Evolutionary conservation across 2,888 invertebrate species (phyloP).

Genomic region (Neoitamus cyanurus): DNA sequence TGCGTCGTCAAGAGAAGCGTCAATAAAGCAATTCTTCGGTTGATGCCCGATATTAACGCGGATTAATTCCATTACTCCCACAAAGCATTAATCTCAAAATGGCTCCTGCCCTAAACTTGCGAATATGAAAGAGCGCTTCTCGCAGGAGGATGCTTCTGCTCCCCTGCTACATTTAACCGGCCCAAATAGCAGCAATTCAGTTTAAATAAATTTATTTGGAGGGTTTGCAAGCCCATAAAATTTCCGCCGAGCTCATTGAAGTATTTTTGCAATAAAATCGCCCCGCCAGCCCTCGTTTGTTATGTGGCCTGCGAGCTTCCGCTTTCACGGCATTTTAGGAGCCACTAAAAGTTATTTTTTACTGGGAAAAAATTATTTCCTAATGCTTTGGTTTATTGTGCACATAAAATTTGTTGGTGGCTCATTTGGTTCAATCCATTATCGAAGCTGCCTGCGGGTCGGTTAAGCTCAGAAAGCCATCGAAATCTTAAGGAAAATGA

Average conservation of each 20-base stretch:
- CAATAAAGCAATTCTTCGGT: conserved; percentile 13
- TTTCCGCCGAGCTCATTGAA: conserved; percentile 12
- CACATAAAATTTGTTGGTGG: conserved; percentile 50
- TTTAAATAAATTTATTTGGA: conserved; percentile 37
- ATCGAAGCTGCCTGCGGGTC: conserved; percentile 43
- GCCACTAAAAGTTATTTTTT: conserved; percentile 46
- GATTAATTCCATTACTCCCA: conserved; percentile 19
- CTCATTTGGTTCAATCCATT: conserved; percentile 52
- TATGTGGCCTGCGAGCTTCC: not conserved
- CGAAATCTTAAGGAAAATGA: not conserved
- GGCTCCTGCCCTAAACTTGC: not conserved
- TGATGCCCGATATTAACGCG: conserved; percentile 6
- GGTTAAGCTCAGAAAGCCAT: not conserved
- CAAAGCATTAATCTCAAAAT: conserved; percentile 13
- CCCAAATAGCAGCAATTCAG: conserved; percentile 32
- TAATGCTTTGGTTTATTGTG: conserved; percentile 47
- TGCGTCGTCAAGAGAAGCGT: not conserved
- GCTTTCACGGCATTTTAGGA: conserved; percentile 20
- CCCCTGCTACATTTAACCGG: not conserved
- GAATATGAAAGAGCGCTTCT: not conserved
- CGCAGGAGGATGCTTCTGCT: not conserved
- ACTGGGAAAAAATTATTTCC: conserved; percentile 47
- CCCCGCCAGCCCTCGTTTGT: not conserved
- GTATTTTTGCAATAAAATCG: conserved; percentile 38
- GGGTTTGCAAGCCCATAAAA: conserved; percentile 30